Percentiles rank a stretch among this genome's conserved stretches.
Conservation (phyloP, 2,113 vertebrate species). For the Myiozetetes cayanensis region DNA sequence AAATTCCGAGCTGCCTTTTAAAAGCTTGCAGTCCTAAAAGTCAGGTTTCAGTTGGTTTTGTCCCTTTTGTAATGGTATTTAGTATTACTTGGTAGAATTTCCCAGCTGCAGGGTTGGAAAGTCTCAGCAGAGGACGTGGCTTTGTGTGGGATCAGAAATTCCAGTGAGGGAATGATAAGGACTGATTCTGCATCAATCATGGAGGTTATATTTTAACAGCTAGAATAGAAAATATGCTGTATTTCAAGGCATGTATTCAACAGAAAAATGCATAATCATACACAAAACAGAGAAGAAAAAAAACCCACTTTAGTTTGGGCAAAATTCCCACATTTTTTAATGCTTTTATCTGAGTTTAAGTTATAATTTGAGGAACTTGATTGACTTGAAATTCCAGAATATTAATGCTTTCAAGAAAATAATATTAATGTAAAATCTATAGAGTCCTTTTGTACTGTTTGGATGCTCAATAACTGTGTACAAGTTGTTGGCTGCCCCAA, state of each 20-base stretch:
- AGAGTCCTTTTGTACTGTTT: not conserved
- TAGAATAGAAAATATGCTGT: not conserved
- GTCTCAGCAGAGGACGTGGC: not conserved
- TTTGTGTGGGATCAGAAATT: not conserved
- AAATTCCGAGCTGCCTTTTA: not conserved
- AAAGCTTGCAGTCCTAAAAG: not conserved
- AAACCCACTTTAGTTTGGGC: not conserved
- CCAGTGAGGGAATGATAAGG: not conserved
- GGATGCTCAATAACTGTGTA: not conserved
- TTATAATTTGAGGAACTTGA: not conserved
- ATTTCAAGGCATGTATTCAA: not conserved
- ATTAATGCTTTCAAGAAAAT: not conserved
- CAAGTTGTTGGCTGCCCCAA: not conserved
- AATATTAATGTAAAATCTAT: not conserved
- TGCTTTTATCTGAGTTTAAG: not conserved
- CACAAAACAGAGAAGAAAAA: not conserved
- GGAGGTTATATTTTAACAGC: not conserved
- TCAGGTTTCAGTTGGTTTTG: not conserved
- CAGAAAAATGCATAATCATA: not conserved
- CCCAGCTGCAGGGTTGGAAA: not conserved
- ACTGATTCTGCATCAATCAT: not conserved
- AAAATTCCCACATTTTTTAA: not conserved
- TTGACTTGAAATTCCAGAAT: not conserved
- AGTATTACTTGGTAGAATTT: not conserved
- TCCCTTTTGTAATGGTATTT: not conserved